Base-by-base conservation (phyloP, 1,140 invertebrate genomes). In the Phymastichus coffea region DNA sequence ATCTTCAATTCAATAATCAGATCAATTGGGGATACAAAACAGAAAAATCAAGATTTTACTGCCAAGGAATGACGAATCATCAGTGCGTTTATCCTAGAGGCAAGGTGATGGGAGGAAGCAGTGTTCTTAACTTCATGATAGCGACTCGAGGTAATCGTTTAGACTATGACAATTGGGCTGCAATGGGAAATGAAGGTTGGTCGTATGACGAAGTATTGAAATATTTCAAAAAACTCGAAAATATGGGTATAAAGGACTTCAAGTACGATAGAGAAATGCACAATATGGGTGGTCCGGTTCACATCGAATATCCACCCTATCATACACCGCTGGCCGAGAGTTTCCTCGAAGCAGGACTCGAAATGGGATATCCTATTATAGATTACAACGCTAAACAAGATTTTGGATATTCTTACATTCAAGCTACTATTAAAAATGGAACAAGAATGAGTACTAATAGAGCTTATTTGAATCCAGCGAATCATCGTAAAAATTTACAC, bases 51-150 rank as follows among this genome's bases (percentile, higher is more conserved):
- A 70, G 79, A 25, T 75, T 77, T 1, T 69, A 82, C 17, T 88
- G 88, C 60, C 75, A 81, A 49, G 77, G 77, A 1, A 73, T 80
- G 54, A 76, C 46, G 17, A 70, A 81, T 10, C 75, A 82, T 20
- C 73, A 73, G 9, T 89, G 87, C 61, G 81, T 79, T 55, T 89
- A 86, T 86, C 82, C 86, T 1, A 84, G 85, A 49, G 89, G 89
- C 0, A 91, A 90, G 72, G 84, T 83, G 6, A 70, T 92, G 14
- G 93, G 93, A 2, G 94, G 93, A 2, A 85, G 84, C 9, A 88
- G 87, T 6, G 85, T 84, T 0, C 84, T 92, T n/a, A 95, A 95
- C 77, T 91, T 86, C 3, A 92, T 94, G 90, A 77, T 91, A 4
- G 91, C 92, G 67, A 77, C 90, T 0, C 80, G 88, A 55, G 90